Evolutionary conservation across 2,888 invertebrate species (phyloP).

Genomic region (Philonicus albiceps): DNA sequence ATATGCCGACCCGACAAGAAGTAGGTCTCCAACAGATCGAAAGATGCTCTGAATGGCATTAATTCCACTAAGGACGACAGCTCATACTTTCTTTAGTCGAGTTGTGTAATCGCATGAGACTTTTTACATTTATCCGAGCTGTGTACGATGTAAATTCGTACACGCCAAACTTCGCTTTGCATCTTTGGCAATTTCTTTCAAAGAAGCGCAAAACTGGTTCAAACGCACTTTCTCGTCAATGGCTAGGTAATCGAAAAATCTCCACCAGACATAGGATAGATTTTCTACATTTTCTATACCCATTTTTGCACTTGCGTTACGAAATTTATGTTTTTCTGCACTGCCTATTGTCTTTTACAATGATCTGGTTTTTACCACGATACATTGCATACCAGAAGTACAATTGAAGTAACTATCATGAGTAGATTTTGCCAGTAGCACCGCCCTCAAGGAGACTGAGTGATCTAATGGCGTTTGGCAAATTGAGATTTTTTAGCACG

Average conservation of each 20-base stretch:
- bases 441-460: neutral
- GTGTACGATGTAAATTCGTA: neutral
- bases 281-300: neutral
- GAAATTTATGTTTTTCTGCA: neutral
- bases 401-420: neutral
- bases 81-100: neutral
- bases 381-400: neutral
- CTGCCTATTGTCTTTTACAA: neutral
- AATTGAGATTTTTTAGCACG: neutral
- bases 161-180: neutral
- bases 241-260: neutral
- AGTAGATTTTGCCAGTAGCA: neutral
- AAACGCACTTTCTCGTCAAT: conserved; percentile 26
- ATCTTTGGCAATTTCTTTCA: conserved; percentile 18
- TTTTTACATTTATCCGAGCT: neutral
- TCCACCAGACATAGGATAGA: neutral
- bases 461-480: neutral
- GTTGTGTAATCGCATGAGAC: neutral
- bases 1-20: neutral
- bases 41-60: conserved; percentile 12
- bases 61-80: conserved; percentile 16
- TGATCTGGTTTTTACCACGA: neutral
- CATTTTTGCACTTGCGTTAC: neutral
- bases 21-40: neutral
- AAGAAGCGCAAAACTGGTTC: conserved; percentile 27